Percentiles rank a stretch among this genome's conserved stretches.
These are phyloP conservation scores for Myotis findleyi DNA, from an alignment of 2,797 vertebrate species.

Conservation along the genomic window DNA sequence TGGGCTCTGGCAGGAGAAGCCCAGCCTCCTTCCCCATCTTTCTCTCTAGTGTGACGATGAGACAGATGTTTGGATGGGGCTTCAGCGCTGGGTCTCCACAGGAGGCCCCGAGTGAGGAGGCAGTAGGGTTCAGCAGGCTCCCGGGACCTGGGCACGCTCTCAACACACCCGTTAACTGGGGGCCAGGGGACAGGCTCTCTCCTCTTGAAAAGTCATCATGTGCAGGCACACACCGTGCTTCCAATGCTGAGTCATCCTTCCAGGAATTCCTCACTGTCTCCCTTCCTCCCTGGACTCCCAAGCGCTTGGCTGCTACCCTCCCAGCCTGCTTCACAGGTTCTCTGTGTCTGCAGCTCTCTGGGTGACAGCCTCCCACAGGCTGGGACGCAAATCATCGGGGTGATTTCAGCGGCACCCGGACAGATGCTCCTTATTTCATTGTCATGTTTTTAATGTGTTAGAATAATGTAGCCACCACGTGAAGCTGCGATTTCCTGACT, in stretches of 20 bases:
- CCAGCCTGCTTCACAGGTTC: not conserved
- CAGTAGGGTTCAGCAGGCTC: not conserved
- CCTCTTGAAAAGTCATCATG: not conserved
- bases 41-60: not conserved
- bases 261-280: not conserved
- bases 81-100: not conserved
- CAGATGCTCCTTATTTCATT: not conserved
- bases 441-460: not conserved
- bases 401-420: not conserved
- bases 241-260: not conserved
- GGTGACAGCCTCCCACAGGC: not conserved
- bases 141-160: rapidly evolving
- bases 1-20: not conserved
- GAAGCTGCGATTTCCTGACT: not conserved
- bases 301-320: not conserved
- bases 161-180: not conserved
- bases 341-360: not conserved
- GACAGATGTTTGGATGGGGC: not conserved
- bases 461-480: not conserved
- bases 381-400: rapidly evolving
- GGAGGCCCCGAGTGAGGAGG: not conserved
- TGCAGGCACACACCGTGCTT: no score
- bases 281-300: not conserved
- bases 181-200: not conserved
- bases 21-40: not conserved